Base-by-base conservation (phyloP, 2,113 vertebrate genomes). In the Muscicapa adusta region DNA sequence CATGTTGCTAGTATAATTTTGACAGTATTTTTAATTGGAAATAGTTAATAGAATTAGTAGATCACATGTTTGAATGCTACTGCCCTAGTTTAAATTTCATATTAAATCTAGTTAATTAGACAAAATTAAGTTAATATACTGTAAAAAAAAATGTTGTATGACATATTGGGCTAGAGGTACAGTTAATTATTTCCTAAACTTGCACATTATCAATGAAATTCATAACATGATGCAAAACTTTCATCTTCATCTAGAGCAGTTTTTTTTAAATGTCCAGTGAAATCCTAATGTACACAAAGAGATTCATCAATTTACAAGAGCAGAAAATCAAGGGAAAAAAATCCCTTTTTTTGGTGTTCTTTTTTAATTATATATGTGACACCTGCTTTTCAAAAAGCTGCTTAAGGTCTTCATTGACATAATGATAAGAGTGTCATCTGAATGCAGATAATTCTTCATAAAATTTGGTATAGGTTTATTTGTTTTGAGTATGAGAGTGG, bases 281-380 rank as follows among this genome's bases (percentile, higher is more conserved):
- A 48, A 43, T 91, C 25, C 18, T 91, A 18, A 34, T 16, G 3
- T 14, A 38, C 29, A 4, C 24, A 60, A 72, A 50, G 42, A 14
- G 38, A 16, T 54, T 22, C 26, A 68, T 86, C 29, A 85, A 54
- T 68, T 66, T 23, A 45, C 14, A 80, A 75, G 29, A 18, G 34
- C 3, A 83, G 12, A 63, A 76, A 91, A 38, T 6, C 6, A 72
- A 40, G 28, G 17, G 51, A 42, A 25, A 81, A 31, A 75, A 15
- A 1, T 0, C 0, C 3, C 2, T 3, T 20, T 43, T 47, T 47
- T 47, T 54, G 9, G 5, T 47, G 26, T 24, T 17, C 4, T 53
- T 48, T 78, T 77, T 24, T 2, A 33, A 26, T 74, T 58, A 82
- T 7, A 5, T 40, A 70, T 40, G 7, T 66, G 23, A 53, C 29